Evolutionary conservation across 2,113 vertebrate genomes (phyloP), one percentile per base, ranked within the genome.

Genomic region (Archocentrus centrarchus): DNA sequence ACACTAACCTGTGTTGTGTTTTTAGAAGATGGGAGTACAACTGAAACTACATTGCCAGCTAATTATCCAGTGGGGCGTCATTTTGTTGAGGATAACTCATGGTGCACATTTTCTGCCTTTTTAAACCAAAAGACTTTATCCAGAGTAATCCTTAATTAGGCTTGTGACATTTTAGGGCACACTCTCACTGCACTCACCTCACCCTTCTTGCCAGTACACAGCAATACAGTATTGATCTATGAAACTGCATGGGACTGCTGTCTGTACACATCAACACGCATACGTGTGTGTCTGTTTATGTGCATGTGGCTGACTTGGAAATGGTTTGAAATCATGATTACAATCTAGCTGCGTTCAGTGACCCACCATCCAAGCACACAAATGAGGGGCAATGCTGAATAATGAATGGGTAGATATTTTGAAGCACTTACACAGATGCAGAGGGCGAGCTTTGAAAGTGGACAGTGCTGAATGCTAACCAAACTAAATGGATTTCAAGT

Each of bases 131-230:
- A 83, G 70, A 89, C 83, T 91, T 93, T 82, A 93, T 92, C 87
- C 90, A 85, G 83, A 89, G 83, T 90, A 91, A 90, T 91, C 90
- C 91, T 94, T 94, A 92, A 94, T 92, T 93, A 92, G 85, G 84
- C 88, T 86, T 81, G 78, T 88, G 89, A 92, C 90, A 93, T 92
- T 93, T 87, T 80, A 89, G 80, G 86, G 86, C 83, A 80, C 86
- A 88, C 88, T 90, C 80, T 85, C 73, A 5, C 82, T 79, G 84
- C 90, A 86, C 86, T 91, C 84, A 84, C 61, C 84, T 89, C 79
- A 35, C 63, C 84, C 84, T 87, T 39, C 75, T 87, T 81, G 85
- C 87, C 79, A 86, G 83, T 59, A 35, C 90, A 64, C 82, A 89
- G 84, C 79, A 50, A 55, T 20, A 18, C 82, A 83, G 76, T 84